Evolutionary conservation across 2,888 invertebrate genomes (phyloP), one percentile per base, ranked within the genome.

Genomic region (Andrena trimmerana): DNA sequence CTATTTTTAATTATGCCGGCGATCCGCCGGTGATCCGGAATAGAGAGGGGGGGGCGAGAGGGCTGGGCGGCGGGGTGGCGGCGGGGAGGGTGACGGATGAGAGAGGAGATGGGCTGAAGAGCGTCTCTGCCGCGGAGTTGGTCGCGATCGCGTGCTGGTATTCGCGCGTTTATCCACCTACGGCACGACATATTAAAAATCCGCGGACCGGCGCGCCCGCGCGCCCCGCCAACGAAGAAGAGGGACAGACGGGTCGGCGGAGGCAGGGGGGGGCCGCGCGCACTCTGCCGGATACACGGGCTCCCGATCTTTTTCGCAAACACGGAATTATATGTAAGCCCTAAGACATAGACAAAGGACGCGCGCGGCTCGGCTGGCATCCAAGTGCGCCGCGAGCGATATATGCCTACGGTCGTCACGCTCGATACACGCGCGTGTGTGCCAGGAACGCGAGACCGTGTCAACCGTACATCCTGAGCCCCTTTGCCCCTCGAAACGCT

Each of bases 271-370:
- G 52, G 20, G 20, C 20, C n/a, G 59, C 13, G 82, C 83, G 88
- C 83, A 88, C 83, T 90, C 93, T 86, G 93, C 93, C 83, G 74
- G 83, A 67, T 75, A 76, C 57, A 27, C 81, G 78, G 86, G 85
- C 60, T 62, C 77, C 81, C 86, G 88, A 94, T 93, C 94, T 93
- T 93, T 96, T 96, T 95, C 95, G 95, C 95, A 95, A 96, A 95
- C 94, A 95, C 94, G 95, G 95, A 95, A 95, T 96, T 95, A 95
- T 94, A 95, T 95, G 95, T 95, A 95, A 95, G 95, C 95, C 95
- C 95, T 96, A 95, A 96, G 94, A 93, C 94, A 93, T 92, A 93
- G 94, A 94, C 94, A 94, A 94, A 94, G 92, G 93, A 81, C 87
- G 73, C 73, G 78, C 70, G 33, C 57, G 71, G 57, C 33, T 52